Evolutionary conservation across 2,797 vertebrate genomes (phyloP).

Genomic region (Myiotriccus ornatus): DNA sequence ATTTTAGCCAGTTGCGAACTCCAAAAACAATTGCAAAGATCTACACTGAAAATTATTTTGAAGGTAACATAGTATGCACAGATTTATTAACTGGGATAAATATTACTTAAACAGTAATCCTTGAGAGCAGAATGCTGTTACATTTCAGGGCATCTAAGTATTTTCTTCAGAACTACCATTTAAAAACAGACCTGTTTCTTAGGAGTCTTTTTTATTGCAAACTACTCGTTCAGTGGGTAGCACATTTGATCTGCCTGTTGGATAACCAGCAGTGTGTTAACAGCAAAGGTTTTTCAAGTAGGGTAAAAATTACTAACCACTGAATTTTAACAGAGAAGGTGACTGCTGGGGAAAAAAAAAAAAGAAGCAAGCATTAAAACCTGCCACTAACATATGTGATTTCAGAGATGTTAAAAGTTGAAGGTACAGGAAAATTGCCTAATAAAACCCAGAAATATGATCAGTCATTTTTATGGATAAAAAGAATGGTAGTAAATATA

Average conservation of each 20-base stretch:
- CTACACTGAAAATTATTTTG: background rate
- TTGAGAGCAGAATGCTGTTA: background rate
- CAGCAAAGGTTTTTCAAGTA: background rate
- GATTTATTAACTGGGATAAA: background rate
- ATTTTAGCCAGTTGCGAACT: background rate
- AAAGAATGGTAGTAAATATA: background rate
- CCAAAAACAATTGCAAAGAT: background rate
- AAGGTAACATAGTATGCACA: background rate
- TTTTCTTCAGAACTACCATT: background rate
- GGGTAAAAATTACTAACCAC: background rate
- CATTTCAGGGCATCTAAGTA: background rate
- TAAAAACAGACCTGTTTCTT: background rate
- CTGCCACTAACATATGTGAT: background rate
- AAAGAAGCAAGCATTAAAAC: background rate
- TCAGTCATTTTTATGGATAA: background rate
- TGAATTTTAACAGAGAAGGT: background rate
- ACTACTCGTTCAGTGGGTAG: background rate
- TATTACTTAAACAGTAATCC: background rate
- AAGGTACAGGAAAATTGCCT: background rate
- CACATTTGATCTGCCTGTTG: background rate
- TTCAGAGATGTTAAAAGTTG: background rate
- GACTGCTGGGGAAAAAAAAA: background rate
- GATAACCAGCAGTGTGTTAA: background rate
- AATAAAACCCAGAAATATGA: background rate
- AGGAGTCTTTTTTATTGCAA: background rate